These are phyloP conservation scores for Pocillopora verrucosa DNA, from an alignment of 64 coral and sea anemone species.

Conservation along the genomic window DNA sequence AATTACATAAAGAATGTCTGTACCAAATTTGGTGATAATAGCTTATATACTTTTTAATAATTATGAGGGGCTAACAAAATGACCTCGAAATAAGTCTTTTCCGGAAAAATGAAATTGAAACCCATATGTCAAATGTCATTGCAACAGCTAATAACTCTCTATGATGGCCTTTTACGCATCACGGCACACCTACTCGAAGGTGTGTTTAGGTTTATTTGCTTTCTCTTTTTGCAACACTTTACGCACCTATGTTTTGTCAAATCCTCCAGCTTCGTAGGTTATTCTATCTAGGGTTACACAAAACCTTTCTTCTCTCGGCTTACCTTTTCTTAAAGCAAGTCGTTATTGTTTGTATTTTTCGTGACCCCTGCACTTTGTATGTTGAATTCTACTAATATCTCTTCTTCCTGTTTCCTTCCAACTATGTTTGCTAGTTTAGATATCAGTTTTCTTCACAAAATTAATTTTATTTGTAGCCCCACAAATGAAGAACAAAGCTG, in stretches of 20 bases:
- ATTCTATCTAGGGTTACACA: neutral
- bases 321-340: neutral
- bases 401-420: slow-evolving; percentile 2
- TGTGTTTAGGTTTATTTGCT: too few species aligned
- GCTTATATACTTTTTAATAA: neutral
- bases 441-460: neutral
- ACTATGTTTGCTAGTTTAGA: neutral
- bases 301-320: neutral
- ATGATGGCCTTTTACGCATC: too few species aligned
- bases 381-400: neutral
- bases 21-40: neutral
- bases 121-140: too few species aligned
- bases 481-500: neutral
- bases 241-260: too few species aligned
- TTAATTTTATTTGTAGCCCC: neutral
- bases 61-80: neutral
- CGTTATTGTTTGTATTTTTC: too few species aligned
- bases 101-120: neutral
- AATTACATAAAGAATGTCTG: too few species aligned
- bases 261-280: neutral
- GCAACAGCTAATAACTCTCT: too few species aligned
- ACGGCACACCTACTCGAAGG: too few species aligned
- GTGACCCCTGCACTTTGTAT: neutral
- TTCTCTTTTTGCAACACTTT: slow-evolving; percentile 34
- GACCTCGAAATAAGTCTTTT: neutral